Base-by-base conservation (phyloP, 1,140 invertebrate species). In the Caenorhabditis latens region DNA sequence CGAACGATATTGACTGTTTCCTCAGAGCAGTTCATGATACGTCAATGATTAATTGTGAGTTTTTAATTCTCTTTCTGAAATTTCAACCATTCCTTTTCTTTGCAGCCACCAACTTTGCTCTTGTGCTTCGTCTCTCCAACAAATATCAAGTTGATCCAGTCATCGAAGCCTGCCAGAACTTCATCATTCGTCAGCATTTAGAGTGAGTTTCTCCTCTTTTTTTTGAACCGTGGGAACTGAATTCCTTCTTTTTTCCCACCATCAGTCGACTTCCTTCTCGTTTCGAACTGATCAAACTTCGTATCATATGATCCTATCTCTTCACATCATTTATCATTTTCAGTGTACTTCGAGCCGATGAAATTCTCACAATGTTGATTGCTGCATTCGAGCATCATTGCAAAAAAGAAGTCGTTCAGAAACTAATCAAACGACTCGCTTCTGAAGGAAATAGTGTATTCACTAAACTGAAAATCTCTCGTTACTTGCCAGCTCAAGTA, bases 101-200 rank as follows among this genome's bases (percentile, higher is more conserved):
- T 88, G 71, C 71, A 88, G 88, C 65, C 24, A 40, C 32, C 79
- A 88, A 88, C 75, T 88, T 88, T 50, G 83, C 85, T 32, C 75
- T 84, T 24, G 71, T 88, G 11, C 88, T 88, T n/a, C 88, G 88
- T 61, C 85, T 88, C 40, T 65, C 88, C 48, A 86, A 88, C 65
- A 88, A 88, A 82, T 88, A 88, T 65, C 88, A 88, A 84, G 88
- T 88, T 55, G 42, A 84, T 32, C 46, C 75, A 3, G 61, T 88
- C 40, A 84, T 84, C 48, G 79, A 86, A 42, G 88, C 85, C 9
- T 88, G 88, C 75, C 87, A 88, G 58, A 67, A 67, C 21, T 88
- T 84, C 65, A 84, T 88, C 48, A 67, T 63, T 79, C 79, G 83
- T n/a, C 83, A 84, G 32, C 58, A 87, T 40, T 61, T 88, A 24